A percentile compares a stretch with the other conserved stretches of the same genome.
These are phyloP conservation scores for Emmelina monodactyla DNA, from an alignment of 2,888 invertebrate species.

Conservation along the genomic window DNA sequence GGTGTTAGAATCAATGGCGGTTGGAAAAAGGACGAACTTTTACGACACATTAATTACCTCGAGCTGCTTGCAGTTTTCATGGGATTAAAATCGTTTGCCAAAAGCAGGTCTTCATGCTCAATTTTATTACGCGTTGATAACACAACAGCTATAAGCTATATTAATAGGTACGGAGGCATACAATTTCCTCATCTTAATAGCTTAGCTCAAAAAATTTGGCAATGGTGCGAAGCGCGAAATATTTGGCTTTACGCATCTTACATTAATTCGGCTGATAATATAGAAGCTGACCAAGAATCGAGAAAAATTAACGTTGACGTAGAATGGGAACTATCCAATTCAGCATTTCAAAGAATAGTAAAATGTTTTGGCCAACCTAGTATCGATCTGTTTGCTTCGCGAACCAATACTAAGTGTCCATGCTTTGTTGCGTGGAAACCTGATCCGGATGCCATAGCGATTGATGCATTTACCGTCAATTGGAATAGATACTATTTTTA, in stretches of 20 bases:
- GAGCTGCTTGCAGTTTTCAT: not conserved
- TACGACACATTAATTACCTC: not conserved
- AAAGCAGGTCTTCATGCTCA: not conserved
- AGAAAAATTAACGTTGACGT: not conserved
- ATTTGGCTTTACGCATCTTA: not conserved
- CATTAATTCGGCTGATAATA: conserved; percentile 2
- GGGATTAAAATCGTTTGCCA: not conserved
- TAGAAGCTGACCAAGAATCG: conserved; percentile 4
- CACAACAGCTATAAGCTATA: conserved; percentile 1
- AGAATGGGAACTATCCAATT: not conserved
- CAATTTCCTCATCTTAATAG: not conserved
- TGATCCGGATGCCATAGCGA: not conserved
- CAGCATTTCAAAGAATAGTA: not conserved
- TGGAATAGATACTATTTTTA: not conserved
- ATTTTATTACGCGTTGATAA: conserved; percentile 1
- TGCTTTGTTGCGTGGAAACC: not conserved
- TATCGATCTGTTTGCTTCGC: conserved; percentile 3
- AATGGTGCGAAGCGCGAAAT: conserved; percentile 14
- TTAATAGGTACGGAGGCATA: not conserved
- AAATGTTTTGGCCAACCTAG: not conserved
- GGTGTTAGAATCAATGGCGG: not conserved
- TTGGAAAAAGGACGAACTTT: not conserved
- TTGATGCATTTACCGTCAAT: conserved; percentile 2
- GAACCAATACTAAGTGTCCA: conserved; percentile 1
- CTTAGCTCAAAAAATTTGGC: not conserved